Base-by-base conservation (phyloP, 2,888 invertebrate species). In the Drosophila recens region DNA sequence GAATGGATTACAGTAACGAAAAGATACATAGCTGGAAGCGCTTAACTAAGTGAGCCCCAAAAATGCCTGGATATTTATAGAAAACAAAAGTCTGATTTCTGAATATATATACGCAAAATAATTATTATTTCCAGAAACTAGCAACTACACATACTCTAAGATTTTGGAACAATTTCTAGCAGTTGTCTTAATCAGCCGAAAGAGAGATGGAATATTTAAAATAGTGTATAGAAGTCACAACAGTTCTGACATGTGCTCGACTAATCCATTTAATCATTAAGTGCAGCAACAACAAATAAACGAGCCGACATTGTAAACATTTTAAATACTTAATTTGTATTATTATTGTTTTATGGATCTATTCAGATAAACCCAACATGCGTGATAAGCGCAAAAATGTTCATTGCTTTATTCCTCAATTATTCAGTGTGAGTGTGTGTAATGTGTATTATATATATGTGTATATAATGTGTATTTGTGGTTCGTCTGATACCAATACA, bases 381-480 rank as follows among this genome's bases (percentile, higher is more conserved):
- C 48, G 20, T 52, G 75, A 79, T 75, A 66, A 66, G 63, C 48
- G 4, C 8, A 57, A 63, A 53, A 23, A 67, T 63, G 36, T 63
- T 61, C 10, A 71, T 48, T 57, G 48, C 17, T 63, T 51, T 48
- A 68, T 64, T 49, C 13, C 20, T 49, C 49, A 69, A 70, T 63
- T 63, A 53, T n/a, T 15, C 33, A 8, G 59, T 62, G 8, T 42
- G 10, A 36, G 40, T 48, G 9, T 36, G 46, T 11, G 20, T 52
- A 11, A 17, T 57, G 30, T 11, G 20, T 43, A 33, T 8, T 38
- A 4, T 38, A 8, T n/a, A n/a, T 0, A 8, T 36, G 40, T 54
- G 36, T 30, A 4, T 46, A 23, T 57, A 30, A 11, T 43, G 17
- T 43, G 11, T 54, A 13, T 43, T 34, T 43, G 20, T 33, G 20